Evolutionary conservation across 2,888 invertebrate species (phyloP).

Genomic region (Strigamia transsilvanica): DNA sequence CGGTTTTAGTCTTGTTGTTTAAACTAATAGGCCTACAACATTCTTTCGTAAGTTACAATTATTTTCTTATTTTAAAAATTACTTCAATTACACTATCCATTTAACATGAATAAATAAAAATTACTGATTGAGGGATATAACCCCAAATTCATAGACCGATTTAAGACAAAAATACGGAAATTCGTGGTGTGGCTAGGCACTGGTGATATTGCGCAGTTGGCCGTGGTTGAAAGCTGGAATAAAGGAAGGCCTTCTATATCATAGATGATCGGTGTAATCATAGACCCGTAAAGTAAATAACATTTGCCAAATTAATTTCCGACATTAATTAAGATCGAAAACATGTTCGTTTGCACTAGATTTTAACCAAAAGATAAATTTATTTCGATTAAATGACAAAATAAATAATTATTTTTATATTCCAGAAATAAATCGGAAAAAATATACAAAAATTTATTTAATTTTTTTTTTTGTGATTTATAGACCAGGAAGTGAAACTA

Average conservation of each 20-base stretch:
- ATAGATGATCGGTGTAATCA: not conserved
- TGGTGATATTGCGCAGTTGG: not conserved
- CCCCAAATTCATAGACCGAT: not conserved
- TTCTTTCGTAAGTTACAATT: not conserved
- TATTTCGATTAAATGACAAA: too few species aligned
- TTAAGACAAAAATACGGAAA: not conserved
- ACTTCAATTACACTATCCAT: not conserved
- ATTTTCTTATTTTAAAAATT: not conserved
- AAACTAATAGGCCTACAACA: constrained; percentile 18
- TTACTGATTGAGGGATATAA: not conserved
- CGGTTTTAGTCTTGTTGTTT: not conserved
- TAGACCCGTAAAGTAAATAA: not conserved
- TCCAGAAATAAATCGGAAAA: too few species aligned
- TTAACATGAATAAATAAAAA: not conserved
- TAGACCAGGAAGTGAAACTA: too few species aligned
- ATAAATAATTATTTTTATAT: too few species aligned
- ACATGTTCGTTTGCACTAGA: not conserved
- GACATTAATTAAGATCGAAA: too few species aligned
- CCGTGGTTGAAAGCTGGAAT: not conserved
- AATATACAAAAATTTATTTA: too few species aligned
- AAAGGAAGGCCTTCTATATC: constrained; percentile 17
- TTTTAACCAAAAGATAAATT: not conserved
- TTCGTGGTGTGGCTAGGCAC: not conserved
- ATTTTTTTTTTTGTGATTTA: too few species aligned
- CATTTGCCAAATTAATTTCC: too few species aligned